Evolutionary conservation across 2,797 vertebrate genomes (phyloP).

Genomic region (Dallia pectoralis): DNA sequence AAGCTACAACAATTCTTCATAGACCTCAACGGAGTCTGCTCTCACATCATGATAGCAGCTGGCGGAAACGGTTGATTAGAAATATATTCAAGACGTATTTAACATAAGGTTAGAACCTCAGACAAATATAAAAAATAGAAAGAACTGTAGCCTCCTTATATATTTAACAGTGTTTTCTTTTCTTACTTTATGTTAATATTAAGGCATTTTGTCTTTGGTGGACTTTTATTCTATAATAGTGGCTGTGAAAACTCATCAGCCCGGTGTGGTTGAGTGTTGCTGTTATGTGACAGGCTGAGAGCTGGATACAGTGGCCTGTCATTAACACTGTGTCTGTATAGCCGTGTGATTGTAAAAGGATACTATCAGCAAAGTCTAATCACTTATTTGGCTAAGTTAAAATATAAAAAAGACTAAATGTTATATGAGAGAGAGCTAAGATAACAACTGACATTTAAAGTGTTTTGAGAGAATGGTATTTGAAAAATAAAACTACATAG

Average conservation of each 20-base stretch:
- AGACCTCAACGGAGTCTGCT: neutral
- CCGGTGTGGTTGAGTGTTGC: slow-evolving; percentile 10
- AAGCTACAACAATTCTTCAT: too few relatives aligned
- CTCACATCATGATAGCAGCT: neutral
- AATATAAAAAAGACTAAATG: slow-evolving; percentile 22
- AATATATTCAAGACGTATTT: neutral
- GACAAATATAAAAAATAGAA: slow-evolving; percentile 2
- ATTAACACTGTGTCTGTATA: slow-evolving; percentile 45
- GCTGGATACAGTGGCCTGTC: slow-evolving; percentile 10
- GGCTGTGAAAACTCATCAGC: slow-evolving; percentile 51
- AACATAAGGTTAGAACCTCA: neutral
- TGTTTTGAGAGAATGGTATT: too few relatives aligned
- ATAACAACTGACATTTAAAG: too few relatives aligned
- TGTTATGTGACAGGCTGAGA: slow-evolving; percentile 31
- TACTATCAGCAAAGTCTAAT: slow-evolving; percentile 35
- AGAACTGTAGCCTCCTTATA: slow-evolving; percentile 9
- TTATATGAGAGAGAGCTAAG: slow-evolving; percentile 19
- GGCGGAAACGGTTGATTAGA: neutral
- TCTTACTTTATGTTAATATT: too few relatives aligned
- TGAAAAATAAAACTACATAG: slow-evolving; percentile 15
- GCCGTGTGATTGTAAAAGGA: slow-evolving; percentile 22
- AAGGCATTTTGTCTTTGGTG: slow-evolving; percentile 67
- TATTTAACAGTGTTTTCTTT: slow-evolving; percentile 17
- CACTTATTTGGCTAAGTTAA: slow-evolving; percentile 13
- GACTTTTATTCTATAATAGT: slow-evolving; percentile 44